Evolutionary conservation across 1,140 invertebrate species (phyloP).

Genomic region (Parasteatoda tepidariorum): DNA sequence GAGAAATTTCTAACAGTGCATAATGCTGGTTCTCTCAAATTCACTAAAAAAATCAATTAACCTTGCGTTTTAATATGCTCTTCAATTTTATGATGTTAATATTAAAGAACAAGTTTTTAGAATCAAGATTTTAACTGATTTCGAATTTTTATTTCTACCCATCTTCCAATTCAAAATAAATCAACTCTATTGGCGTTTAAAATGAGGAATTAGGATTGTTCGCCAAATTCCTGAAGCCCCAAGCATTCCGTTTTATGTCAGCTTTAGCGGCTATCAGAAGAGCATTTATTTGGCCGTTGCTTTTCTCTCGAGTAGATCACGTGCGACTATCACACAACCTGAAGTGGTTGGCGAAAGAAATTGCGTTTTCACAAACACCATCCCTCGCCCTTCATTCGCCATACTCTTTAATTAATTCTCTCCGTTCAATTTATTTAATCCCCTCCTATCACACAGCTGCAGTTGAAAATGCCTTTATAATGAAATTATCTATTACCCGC

Average conservation of each 20-base stretch:
- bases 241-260: slow-evolving; percentile 5
- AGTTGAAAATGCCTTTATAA: neutral
- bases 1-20: no score
- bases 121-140: no score
- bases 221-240: neutral
- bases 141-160: no score
- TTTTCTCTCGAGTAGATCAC: slow-evolving; percentile 1
- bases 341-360: neutral
- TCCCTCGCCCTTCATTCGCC: neutral
- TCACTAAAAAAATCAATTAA: no score
- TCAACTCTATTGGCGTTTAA: neutral
- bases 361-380: neutral
- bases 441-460: neutral
- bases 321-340: neutral
- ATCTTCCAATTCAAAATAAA: no score
- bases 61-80: no score
- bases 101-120: no score
- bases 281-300: slow-evolving; percentile 35
- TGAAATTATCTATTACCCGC: slow-evolving; percentile 8
- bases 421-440: slow-evolving; percentile 30
- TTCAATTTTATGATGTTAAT: no score
- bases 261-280: slow-evolving; percentile 9
- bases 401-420: slow-evolving; percentile 27
- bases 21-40: no score
- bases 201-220: neutral